Base-by-base conservation (phyloP, 2,113 vertebrate genomes). In the Picathartes gymnocephalus region DNA sequence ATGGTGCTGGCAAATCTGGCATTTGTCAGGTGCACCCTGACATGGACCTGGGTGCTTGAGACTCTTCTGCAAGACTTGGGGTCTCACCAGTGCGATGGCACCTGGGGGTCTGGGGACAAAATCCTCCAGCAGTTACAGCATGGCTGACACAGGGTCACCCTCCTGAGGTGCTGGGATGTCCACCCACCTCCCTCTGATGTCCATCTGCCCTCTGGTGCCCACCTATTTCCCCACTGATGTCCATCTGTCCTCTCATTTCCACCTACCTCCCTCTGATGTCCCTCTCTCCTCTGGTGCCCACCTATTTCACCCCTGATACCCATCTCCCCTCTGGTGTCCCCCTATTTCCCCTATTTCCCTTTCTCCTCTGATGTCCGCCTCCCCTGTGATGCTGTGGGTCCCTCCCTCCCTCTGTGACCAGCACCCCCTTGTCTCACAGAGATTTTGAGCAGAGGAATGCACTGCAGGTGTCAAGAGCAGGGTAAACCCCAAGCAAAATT, bases 41-140 rank as follows among this genome's bases (percentile, higher is more conserved):
- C 13, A 3, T 0, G 21, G 58, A 37, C 6, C 0, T 3, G 50
- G 48, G 23, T 37, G 16, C 15, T 62, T 1, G 4, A 61, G n/a
- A 4, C 18, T 8, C 27, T 18, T 25, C 27, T 42, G 10, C 45
- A 44, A 14, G 54, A 47, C 31, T 3, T 27, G 25, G 13, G 19
- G 35, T 28, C 15, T 58, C 72, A 35, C 25, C 39, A 16, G 15
- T 4, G 44, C 15, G 17, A 8, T 4, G 25, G 37, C 31, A 53
- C 24, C 4, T 0, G 6, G 6, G 56, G 24, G 10, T 3, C 10
- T 72, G 62, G 30, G 28, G 40, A 58, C 16, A 37, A 37, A 54
- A 48, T 9, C 45, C 50, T 53, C 40, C 81, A 50, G 64, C 25
- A 25, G 27, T 7, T 28, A 11, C 48, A 40, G 14, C n/a, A 4